A percentile compares a stretch with the other conserved stretches of the same genome.
phyloP scores from a whole-genome alignment of 2,113 vertebrate genomes.

The Gallinago paraguaiae region DNA sequence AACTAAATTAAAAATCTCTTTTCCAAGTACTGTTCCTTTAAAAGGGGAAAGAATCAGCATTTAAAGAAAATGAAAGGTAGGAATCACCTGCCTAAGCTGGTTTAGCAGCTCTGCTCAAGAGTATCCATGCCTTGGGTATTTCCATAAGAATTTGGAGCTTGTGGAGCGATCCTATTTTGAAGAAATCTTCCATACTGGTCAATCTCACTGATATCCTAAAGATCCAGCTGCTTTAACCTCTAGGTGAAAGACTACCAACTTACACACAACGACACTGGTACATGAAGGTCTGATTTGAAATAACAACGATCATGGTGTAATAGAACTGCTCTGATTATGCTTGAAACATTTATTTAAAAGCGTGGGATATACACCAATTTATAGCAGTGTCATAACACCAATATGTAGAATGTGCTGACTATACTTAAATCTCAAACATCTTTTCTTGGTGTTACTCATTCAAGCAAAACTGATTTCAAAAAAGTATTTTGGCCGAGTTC shows the following conservation, averaged over 20 bases:
- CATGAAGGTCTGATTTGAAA: not conserved
- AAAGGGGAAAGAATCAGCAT: not conserved
- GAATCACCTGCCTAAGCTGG: not conserved
- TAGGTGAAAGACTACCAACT: not conserved
- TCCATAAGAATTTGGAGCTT: not conserved
- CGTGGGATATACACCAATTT: not conserved
- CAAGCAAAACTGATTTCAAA: slow-evolving; percentile 9
- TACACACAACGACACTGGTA: fast-evolving
- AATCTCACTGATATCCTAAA: not conserved
- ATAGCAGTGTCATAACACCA: not conserved
- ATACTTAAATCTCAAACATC: not conserved
- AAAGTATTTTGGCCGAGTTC: not conserved
- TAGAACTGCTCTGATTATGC: not conserved
- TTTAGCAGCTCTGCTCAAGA: not conserved
- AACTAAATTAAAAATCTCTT: not conserved
- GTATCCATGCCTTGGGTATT: not conserved
- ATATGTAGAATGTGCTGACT: not conserved
- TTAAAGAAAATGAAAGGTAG: not conserved
- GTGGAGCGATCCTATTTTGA: not conserved
- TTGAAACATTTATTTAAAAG: not conserved
- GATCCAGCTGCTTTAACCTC: not conserved
- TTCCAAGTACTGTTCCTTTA: not conserved
- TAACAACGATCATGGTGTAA: not conserved
- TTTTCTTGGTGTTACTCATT: not conserved
- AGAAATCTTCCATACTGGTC: not conserved